Percentiles rank a stretch among this genome's conserved stretches.
Conservation (phyloP, 2,888 invertebrate species). For the Sussaba pulchella region DNA sequence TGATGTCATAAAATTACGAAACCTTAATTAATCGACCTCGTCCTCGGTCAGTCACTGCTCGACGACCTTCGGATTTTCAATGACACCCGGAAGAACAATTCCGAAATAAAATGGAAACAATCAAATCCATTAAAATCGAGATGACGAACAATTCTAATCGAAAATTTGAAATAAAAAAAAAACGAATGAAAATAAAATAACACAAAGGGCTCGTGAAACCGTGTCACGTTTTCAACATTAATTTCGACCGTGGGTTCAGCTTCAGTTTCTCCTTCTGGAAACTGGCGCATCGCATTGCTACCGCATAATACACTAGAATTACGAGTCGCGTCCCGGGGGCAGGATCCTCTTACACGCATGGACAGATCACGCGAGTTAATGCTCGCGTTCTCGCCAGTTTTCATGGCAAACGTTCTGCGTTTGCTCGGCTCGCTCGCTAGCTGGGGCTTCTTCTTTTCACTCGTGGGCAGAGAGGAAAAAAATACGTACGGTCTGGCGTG, state of each 20-base stretch:
- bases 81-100: not conserved
- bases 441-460: constrained; percentile 51
- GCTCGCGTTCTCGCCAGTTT: constrained; percentile 56
- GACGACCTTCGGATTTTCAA: not conserved
- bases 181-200: not conserved
- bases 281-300: constrained; percentile 67
- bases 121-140: constrained; percentile 12
- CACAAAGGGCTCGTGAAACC: constrained; percentile 25
- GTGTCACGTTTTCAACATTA: constrained; percentile 17
- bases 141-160: too few species aligned
- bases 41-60: too few species aligned
- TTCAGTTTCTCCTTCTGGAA: constrained; percentile 55
- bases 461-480: too few species aligned
- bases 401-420: constrained; percentile 19
- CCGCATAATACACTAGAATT: constrained; percentile 79
- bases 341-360: constrained; percentile 73
- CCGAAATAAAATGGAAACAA: not conserved
- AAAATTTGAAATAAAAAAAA: not conserved
- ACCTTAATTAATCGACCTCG: too few species aligned
- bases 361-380: constrained; percentile 65
- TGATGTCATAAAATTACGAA: too few species aligned
- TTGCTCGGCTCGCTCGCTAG: not conserved
- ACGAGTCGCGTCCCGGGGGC: constrained; percentile 76
- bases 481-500: constrained; percentile 49
- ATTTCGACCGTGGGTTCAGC: constrained; percentile 4